These are phyloP conservation scores for Lepidurus arcticus DNA, from an alignment of 1,140 invertebrate species.

Conservation along the genomic window DNA sequence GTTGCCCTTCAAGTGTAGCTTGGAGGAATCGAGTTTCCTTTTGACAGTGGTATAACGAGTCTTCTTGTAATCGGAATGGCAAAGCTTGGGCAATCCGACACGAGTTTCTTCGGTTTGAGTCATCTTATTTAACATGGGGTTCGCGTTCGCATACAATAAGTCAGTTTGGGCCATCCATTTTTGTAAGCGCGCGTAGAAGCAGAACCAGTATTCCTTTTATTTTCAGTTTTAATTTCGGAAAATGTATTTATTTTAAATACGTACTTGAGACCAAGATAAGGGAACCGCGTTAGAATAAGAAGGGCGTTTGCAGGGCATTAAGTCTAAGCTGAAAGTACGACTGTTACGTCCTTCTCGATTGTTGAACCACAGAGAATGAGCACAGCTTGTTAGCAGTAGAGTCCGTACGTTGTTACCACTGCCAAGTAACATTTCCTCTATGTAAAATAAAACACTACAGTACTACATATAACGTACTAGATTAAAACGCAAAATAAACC, in stretches of 20 bases:
- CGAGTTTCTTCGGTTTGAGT: neutral
- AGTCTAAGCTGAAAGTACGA: neutral
- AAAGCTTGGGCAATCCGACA: neutral
- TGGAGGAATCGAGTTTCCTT: neutral
- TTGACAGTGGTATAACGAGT: neutral
- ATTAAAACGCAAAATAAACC: too few species aligned
- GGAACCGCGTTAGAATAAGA: neutral
- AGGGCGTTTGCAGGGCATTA: neutral
- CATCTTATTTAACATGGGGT: neutral
- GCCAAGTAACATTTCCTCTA: neutral
- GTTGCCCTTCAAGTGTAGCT: neutral
- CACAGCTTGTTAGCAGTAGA: neutral
- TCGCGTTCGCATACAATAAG: neutral
- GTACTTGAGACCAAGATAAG: neutral
- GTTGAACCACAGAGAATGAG: neutral
- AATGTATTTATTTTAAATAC: neutral
- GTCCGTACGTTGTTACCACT: neutral
- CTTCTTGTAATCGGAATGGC: neutral
- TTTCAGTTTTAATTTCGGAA: neutral
- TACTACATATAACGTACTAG: too few species aligned
- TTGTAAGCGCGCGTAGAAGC: neutral
- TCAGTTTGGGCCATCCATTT: neutral
- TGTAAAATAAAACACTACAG: too few species aligned
- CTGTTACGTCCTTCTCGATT: neutral
- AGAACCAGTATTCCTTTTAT: neutral